Evolutionary conservation across 1,140 invertebrate species (phyloP).

Genomic region (Chrysopa pallens): DNA sequence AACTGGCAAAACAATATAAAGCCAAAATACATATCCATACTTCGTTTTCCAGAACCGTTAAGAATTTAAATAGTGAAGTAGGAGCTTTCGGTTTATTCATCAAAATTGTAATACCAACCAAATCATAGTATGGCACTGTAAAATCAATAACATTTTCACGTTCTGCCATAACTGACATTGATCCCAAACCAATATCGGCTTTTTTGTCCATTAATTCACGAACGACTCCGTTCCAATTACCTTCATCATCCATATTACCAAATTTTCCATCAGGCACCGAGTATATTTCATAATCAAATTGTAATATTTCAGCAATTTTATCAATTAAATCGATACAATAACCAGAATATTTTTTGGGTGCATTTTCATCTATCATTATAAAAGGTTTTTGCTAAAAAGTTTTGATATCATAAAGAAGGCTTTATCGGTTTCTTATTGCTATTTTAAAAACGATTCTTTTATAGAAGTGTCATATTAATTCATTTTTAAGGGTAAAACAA

Average conservation of each 20-base stretch:
- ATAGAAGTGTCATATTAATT: no score
- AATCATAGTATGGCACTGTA: conserved; percentile 87
- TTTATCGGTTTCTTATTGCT: no score
- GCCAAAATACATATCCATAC: conserved; percentile 93
- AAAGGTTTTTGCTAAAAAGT: conserved; percentile 64
- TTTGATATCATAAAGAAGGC: no score
- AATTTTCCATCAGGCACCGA: conserved; percentile 61
- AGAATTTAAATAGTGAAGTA: conserved; percentile 89
- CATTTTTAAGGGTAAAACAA: no score
- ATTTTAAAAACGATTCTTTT: no score
- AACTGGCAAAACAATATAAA: conserved; percentile 87
- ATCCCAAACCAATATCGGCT: conserved; percentile 76
- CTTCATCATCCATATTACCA: conserved; percentile 69
- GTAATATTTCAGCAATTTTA: conserved; percentile 59
- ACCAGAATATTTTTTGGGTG: conserved; percentile 55
- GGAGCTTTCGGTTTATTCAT: conserved; percentile 64
- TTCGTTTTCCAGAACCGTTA: conserved; percentile 86
- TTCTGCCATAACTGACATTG: conserved; percentile 85
- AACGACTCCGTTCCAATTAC: conserved; percentile 85
- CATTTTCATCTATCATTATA: conserved; percentile 49
- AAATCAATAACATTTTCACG: conserved; percentile 88
- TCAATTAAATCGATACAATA: conserved; percentile 89
- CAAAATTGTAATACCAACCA: conserved; percentile 84
- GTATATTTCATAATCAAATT: conserved; percentile 79
- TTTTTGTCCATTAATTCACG: conserved; percentile 76